Evolutionary conservation across 2,113 vertebrate genomes (phyloP), one percentile per base, ranked within the genome.

Genomic region (Chaenocephalus aceratus): DNA sequence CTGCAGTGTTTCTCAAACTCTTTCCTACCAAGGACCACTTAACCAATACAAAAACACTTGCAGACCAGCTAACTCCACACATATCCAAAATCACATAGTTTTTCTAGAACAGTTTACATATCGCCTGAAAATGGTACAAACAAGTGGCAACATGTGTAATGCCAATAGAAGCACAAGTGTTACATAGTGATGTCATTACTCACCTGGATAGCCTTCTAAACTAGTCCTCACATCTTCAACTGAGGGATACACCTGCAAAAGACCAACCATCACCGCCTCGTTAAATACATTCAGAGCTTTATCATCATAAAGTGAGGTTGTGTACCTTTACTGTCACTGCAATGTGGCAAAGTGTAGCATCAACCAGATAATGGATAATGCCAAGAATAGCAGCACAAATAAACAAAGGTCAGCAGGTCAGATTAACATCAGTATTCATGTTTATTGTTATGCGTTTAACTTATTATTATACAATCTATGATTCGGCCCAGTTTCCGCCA

Each of bases 151-250:
- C 21, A 21, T 21, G 21, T 21, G 21, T 21, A 21, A 21, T 21
- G 21, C 30, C 30, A 30, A 30, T 30, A 30, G 30, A 30, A 30
- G 30, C 30, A 30, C 30, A 30, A 30, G 30, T 30, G 30, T 30
- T 30, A 30, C 3, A 30, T 30, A 30, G 30, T 30, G 30, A 63
- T 5, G n/a, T 5, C 0, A 54, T 6, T 8, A 64, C 87, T 92
- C 92, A 99, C 98, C 98, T 49, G 98, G 98, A 84, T 98, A 99
- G 5, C 98, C 98, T 93, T 99, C 98, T 87, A 99, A 94, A 92
- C 98, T 99, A 45, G 93, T 97, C 69, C 98, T 95, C 77, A 99
- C 98, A 48, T 99, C 97, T 56, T 97, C 96, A 75, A 99, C 98
- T 48, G 97, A 97, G 21, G 98, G 98, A 88, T 99, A 99, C 73